These are phyloP conservation scores for Falco punctatus DNA, from an alignment of 2,113 vertebrate species.

Conservation along the genomic window DNA sequence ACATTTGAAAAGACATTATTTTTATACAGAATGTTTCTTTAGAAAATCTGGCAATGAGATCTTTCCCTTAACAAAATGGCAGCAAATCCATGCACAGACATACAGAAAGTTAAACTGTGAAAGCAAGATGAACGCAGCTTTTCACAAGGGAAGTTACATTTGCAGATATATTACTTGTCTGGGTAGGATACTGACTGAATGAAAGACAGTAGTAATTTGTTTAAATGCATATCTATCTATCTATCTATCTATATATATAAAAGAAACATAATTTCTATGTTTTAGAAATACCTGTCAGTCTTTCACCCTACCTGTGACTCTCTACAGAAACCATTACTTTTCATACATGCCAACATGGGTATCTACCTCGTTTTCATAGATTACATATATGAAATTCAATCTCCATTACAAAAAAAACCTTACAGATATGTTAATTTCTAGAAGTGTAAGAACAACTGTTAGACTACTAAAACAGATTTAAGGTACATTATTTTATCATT, in stretches of 20 bases:
- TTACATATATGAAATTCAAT: background rate
- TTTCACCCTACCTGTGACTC: background rate
- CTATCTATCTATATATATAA: background rate
- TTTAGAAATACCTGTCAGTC: background rate
- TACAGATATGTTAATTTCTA: background rate
- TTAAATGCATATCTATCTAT: background rate
- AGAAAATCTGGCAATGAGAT: background rate
- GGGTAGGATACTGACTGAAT: background rate
- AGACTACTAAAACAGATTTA: background rate
- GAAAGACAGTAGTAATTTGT: background rate
- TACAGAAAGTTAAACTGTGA: background rate
- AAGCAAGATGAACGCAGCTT: background rate
- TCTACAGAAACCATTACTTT: background rate
- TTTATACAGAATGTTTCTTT: background rate
- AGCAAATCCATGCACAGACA: conserved; percentile 9
- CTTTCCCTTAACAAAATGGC: background rate
- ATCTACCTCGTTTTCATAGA: background rate
- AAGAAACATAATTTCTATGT: background rate
- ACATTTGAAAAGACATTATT: conserved; percentile 10
- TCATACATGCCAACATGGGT: background rate
- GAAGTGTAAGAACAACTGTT: background rate
- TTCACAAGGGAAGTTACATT: background rate
- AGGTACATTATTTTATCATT: background rate
- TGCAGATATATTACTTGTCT: background rate
- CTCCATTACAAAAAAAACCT: background rate